These are phyloP conservation scores for Cataglyphis hispanica DNA, from an alignment of 1,140 invertebrate species.

Conservation along the genomic window DNA sequence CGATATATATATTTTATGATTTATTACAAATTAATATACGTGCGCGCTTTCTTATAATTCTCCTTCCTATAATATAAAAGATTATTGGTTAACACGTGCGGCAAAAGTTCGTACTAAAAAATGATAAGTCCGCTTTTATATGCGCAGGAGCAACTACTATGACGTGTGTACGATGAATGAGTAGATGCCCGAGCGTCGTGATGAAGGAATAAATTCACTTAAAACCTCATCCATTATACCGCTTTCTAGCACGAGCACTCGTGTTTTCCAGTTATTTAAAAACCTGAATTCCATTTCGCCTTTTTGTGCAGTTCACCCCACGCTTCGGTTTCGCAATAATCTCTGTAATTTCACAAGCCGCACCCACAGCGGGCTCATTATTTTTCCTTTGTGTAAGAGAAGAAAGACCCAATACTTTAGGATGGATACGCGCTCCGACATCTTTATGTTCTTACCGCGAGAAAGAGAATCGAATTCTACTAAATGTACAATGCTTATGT, in stretches of 20 bases:
- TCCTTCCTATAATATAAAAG: too few species aligned
- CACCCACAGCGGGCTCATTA: conserved; percentile 5
- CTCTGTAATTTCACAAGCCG: conserved; percentile 14
- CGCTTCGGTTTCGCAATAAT: conserved; percentile 6
- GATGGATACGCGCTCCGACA: neutral
- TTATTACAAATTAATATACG: neutral
- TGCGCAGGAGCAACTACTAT: neutral
- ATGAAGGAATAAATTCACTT: conserved; percentile 53
- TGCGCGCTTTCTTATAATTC: too few species aligned
- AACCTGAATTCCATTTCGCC: conserved; percentile 21
- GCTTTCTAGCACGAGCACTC: conserved; percentile 14
- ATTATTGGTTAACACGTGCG: neutral
- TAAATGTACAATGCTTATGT: neutral
- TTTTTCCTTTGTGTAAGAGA: neutral
- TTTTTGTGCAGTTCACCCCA: neutral
- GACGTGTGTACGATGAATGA: conserved; percentile 44
- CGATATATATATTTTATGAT: neutral
- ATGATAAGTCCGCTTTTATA: neutral
- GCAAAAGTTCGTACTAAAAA: conserved; percentile 11
- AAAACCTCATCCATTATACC: conserved; percentile 51
- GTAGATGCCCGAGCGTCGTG: conserved; percentile 9
- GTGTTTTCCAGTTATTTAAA: conserved; percentile 51
- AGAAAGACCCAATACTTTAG: neutral
- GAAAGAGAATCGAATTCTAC: neutral
- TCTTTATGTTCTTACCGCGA: neutral